Conservation (phyloP, 2,113 vertebrate genomes). For the Antidorcas marsupialis region DNA sequence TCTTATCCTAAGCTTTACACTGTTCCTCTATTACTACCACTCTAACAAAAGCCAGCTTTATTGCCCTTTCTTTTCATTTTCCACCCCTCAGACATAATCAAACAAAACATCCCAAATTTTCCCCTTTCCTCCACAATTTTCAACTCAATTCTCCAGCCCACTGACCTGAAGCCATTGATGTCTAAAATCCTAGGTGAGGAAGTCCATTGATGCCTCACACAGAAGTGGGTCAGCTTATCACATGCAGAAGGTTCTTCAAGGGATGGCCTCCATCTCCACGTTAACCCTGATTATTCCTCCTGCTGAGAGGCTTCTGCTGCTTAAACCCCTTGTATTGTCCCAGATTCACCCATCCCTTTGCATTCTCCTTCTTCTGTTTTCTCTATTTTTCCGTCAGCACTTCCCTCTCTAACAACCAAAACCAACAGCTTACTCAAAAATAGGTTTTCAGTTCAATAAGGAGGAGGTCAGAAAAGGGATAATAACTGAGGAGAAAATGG, state of each 20-base stretch:
- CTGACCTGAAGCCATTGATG: conserved; percentile 9
- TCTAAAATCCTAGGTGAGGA: conserved; percentile 35
- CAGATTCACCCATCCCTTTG: background rate
- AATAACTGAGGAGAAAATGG: background rate
- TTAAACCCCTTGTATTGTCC: background rate
- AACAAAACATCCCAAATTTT: conserved; percentile 26
- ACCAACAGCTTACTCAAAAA: background rate
- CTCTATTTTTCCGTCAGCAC: background rate
- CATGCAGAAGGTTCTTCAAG: background rate
- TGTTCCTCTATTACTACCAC: background rate
- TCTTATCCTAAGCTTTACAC: background rate
- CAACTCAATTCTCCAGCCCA: conserved; percentile 47
- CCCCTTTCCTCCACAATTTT: background rate
- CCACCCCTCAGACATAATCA: conserved; percentile 3
- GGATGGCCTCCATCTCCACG: background rate
- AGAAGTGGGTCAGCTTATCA: background rate
- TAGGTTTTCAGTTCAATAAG: background rate
- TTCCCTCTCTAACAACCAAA: background rate
- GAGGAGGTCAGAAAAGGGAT: background rate
- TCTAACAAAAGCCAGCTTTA: background rate
- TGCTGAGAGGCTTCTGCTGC: background rate
- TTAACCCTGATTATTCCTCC: background rate
- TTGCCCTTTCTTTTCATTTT: background rate
- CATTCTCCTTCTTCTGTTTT: background rate
- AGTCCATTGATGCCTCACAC: background rate